Evolutionary conservation across 2,797 vertebrate species (phyloP), one percentile per base, ranked within the genome.

Genomic region (Ceryle rudis): DNA sequence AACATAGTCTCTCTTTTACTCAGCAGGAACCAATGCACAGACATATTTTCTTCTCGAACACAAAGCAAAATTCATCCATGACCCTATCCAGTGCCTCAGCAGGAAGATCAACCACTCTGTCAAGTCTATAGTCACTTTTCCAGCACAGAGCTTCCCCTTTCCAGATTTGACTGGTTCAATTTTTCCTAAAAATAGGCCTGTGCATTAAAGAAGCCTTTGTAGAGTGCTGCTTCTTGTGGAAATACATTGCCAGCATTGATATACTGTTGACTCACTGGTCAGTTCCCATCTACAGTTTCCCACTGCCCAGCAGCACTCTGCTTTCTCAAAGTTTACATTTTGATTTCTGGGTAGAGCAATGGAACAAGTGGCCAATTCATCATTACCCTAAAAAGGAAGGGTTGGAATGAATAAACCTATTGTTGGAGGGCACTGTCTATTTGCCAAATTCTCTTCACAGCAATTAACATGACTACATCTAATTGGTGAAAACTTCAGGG

Each of bases 381-480:
- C 86, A 5, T 86, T 75, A 86, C 31, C 78, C 71, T 93, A 66
- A 90, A 96, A 95, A 94, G 61, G 77, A 91, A 95, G 62, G 74
- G 64, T 89, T 79, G 52, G 75, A 93, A 92, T 97, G 95, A 98
- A 97, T 97, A 95, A 97, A 80, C 80, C 93, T 81, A 54, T 95
- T 94, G 91, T 89, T 94, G 85, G 78, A 89, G 90, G 60, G 69
- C 42, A 66, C 81, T 66, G 15, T 92, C 93, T 86, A 75, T 97
- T 95, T 96, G 89, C 94, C 96, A 96, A 65, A 91, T 93, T 86
- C 79, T 90, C 92, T 90, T 94, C 95, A 86, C 75, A 75, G 85
- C 82, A 96, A 91, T 97, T 96, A 95, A 89, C 82, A 19, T 80
- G 90, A 74, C 94, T 97, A 81, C 84, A 81, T 91, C 84, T 94